phyloP scores from a whole-genome alignment of 2,888 invertebrate species.

The Ophonus ardosiacus region DNA sequence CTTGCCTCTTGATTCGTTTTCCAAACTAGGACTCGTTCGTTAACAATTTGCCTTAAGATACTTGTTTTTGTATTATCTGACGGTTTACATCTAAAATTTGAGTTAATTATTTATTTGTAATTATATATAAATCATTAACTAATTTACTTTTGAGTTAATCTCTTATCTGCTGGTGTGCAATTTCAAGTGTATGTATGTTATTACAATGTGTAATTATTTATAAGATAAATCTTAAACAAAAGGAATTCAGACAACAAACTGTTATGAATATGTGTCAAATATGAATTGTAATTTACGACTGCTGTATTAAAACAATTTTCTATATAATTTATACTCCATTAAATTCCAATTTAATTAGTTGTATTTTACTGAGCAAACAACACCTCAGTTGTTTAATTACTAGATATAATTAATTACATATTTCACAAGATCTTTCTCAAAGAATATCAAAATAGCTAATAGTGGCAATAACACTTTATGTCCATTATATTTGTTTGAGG shows the following conservation, averaged over 20 bases:
- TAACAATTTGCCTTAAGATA: too few relatives aligned
- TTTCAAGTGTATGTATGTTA: not conserved
- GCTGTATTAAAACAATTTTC: slow-evolving; percentile 1
- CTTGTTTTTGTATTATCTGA: too few relatives aligned
- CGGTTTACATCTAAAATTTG: too few relatives aligned
- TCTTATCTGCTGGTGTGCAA: not conserved
- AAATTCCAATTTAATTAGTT: slow-evolving; percentile 26
- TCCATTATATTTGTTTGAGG: not conserved
- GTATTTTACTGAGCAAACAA: slow-evolving; percentile 20
- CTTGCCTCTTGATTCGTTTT: too few relatives aligned
- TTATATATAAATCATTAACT: not conserved
- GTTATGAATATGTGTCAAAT: slow-evolving; percentile 35
- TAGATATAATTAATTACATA: not conserved
- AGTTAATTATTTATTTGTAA: not conserved
- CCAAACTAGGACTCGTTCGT: too few relatives aligned
- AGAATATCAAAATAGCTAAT: not conserved
- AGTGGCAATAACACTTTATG: not conserved
- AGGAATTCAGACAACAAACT: slow-evolving; percentile 1
- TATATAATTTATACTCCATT: slow-evolving; percentile 21
- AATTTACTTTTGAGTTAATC: not conserved
- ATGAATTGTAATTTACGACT: slow-evolving; percentile 34
- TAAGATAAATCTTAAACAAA: not conserved
- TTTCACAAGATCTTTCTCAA: not conserved
- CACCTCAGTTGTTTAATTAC: slow-evolving; percentile 20
- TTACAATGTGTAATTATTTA: not conserved